phyloP scores from a whole-genome alignment of 2,797 vertebrate genomes.

The Anguilla marmorata region DNA sequence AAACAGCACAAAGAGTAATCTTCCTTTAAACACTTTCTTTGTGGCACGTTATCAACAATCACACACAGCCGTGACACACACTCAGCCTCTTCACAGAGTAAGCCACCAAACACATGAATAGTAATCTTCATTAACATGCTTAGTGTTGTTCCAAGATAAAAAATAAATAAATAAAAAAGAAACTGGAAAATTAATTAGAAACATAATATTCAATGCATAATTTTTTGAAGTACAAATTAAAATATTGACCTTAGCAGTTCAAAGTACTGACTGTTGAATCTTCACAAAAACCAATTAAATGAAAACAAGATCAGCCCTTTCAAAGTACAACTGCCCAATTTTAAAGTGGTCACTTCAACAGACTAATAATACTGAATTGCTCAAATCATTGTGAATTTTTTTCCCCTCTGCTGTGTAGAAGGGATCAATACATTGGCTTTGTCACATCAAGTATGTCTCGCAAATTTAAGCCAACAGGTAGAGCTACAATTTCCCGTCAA shows the following conservation, averaged over 20 bases:
- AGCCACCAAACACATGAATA: not conserved
- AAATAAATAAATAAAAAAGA: slow-evolving; percentile 5
- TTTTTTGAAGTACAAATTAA: slow-evolving; percentile 42
- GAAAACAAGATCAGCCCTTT: slow-evolving; percentile 35
- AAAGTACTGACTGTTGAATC: slow-evolving; percentile 37
- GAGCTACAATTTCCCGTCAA: no score
- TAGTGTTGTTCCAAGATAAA: slow-evolving; percentile 4
- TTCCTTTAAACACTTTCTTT: slow-evolving; percentile 14
- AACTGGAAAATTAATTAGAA: slow-evolving; percentile 33
- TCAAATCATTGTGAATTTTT: not conserved
- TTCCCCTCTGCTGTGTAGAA: not conserved
- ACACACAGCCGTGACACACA: not conserved
- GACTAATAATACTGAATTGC: not conserved
- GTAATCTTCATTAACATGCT: slow-evolving; percentile 17
- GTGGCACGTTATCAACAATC: not conserved
- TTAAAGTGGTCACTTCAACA: slow-evolving; percentile 39
- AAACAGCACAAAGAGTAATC: slow-evolving; percentile 4
- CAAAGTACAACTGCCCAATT: slow-evolving; percentile 31
- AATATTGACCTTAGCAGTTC: slow-evolving; percentile 47
- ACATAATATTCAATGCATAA: slow-evolving; percentile 33
- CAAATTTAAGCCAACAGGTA: no score
- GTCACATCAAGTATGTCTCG: not conserved
- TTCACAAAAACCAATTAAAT: slow-evolving; percentile 44
- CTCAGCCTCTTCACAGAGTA: not conserved
- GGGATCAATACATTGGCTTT: not conserved